A percentile compares a stretch with the other conserved stretches of the same genome.
Conservation (phyloP, 2,113 vertebrate species). For the Eretmochelys imbricata region DNA sequence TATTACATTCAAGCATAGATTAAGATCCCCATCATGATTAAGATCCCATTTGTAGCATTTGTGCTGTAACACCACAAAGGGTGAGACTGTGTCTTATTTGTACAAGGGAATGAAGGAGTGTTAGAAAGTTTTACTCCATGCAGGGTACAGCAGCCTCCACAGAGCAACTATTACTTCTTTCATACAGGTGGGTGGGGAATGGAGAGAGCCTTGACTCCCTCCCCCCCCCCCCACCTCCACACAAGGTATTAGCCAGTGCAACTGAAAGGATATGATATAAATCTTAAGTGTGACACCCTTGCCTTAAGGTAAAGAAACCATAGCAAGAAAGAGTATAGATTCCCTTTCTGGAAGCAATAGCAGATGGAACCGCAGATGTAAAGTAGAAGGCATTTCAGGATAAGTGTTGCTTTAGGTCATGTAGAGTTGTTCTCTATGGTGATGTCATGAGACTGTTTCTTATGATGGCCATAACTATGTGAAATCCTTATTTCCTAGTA, state of each 20-base stretch:
- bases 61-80: neutral
- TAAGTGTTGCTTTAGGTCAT: neutral
- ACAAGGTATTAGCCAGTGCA: too few relatives aligned
- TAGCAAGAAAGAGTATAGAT: neutral
- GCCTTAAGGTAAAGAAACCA: neutral
- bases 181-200: neutral
- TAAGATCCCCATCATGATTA: too few relatives aligned
- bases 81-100: neutral
- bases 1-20: too few relatives aligned
- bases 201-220: neutral
- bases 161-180: neutral
- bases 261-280: neutral
- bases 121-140: rapidly evolving
- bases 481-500: neutral
- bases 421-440: neutral
- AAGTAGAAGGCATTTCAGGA: neutral
- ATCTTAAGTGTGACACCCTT: neutral
- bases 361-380: neutral
- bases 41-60: too few relatives aligned
- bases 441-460: neutral
- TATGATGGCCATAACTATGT: neutral
- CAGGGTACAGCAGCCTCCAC: neutral
- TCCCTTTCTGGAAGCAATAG: neutral
- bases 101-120: neutral
- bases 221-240: neutral